These are phyloP conservation scores for Pollenia angustigena DNA, from an alignment of 2,888 invertebrate species.

Conservation along the genomic window DNA sequence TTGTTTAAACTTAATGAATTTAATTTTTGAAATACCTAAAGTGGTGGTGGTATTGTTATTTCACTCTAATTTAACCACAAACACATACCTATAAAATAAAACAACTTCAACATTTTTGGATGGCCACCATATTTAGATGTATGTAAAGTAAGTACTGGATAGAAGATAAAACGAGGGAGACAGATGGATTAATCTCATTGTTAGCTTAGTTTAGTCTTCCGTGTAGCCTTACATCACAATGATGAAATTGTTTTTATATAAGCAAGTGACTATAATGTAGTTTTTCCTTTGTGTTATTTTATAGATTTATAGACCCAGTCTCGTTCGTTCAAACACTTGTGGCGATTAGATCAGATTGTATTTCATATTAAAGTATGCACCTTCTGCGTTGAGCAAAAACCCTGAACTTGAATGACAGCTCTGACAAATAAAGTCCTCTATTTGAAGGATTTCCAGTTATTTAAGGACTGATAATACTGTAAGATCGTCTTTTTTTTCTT, in stretches of 20 bases:
- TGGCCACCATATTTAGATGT: slow-evolving; percentile 35
- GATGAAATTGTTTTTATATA: slow-evolving; percentile 66
- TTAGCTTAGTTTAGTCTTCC: slow-evolving; percentile 16
- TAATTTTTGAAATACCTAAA: slow-evolving; percentile 68
- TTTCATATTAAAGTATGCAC: slow-evolving; percentile 34
- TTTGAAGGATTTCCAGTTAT: slow-evolving; percentile 21
- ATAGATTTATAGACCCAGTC: not conserved
- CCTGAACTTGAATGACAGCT: slow-evolving; percentile 43
- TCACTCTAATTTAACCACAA: slow-evolving; percentile 58
- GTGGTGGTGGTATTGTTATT: slow-evolving; percentile 62
- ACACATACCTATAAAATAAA: slow-evolving; percentile 69
- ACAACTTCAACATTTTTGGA: slow-evolving; percentile 65
- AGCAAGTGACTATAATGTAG: slow-evolving; percentile 17
- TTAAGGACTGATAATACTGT: slow-evolving; percentile 15
- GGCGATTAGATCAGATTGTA: slow-evolving; percentile 29
- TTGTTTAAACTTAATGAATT: slow-evolving; percentile 63
- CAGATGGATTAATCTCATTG: slow-evolving; percentile 36
- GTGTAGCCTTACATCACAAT: slow-evolving; percentile 41
- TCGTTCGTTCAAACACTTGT: slow-evolving; percentile 33
- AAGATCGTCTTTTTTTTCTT: slow-evolving; percentile 23
- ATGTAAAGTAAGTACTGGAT: slow-evolving; percentile 13
- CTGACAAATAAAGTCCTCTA: slow-evolving; percentile 30
- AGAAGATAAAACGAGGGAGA: slow-evolving; percentile 15
- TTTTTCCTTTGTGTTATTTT: slow-evolving; percentile 22
- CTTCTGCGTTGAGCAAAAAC: slow-evolving; percentile 54